phyloP scores from a whole-genome alignment of 2,797 vertebrate species.

The Falco concolor region DNA sequence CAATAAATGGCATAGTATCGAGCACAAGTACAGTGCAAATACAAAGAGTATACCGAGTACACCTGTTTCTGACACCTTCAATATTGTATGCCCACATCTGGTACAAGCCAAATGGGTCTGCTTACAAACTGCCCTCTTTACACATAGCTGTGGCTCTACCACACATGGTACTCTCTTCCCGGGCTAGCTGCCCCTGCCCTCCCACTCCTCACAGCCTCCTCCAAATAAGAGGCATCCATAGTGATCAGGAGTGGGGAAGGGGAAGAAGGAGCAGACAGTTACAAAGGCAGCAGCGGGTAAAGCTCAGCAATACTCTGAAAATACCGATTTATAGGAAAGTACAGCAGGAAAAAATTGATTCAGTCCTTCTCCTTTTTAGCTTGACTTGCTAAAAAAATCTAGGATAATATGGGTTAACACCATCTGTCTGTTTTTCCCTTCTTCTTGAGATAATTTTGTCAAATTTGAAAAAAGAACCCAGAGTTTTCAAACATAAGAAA shows the following conservation, averaged over 20 bases:
- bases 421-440: background rate
- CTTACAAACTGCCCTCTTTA: background rate
- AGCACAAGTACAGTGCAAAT: background rate
- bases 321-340: background rate
- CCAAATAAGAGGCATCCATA: background rate
- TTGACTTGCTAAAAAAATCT: background rate
- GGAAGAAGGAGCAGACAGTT: background rate
- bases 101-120: background rate
- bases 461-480: background rate
- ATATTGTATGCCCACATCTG: background rate
- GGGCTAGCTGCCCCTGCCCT: background rate
- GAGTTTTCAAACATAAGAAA: constrained; percentile 15
- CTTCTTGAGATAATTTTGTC: background rate
- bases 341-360: background rate
- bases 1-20: background rate
- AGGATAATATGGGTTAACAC: background rate
- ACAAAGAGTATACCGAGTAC: background rate
- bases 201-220: background rate
- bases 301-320: background rate
- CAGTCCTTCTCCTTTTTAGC: background rate
- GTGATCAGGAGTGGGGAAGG: background rate
- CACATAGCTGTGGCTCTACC: background rate
- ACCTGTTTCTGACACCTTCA: background rate
- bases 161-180: background rate
- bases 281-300: background rate